These are phyloP conservation scores for Buathra laborator DNA, from an alignment of 2,888 invertebrate species.

Conservation along the genomic window DNA sequence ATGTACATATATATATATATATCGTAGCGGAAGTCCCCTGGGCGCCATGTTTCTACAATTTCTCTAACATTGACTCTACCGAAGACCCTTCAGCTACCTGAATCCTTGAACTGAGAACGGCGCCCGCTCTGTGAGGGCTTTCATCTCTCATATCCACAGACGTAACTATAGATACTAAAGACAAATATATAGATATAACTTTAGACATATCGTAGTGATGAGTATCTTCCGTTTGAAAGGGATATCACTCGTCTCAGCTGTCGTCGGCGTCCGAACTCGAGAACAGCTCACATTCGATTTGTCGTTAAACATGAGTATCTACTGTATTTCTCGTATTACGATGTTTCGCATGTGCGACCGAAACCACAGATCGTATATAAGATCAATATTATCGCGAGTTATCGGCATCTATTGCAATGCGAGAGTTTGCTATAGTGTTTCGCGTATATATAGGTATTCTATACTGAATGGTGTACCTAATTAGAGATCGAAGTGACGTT, in stretches of 20 bases:
- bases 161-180: neutral
- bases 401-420: neutral
- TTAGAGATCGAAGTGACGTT: neutral
- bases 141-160: neutral
- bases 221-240: neutral
- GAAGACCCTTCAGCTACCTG: neutral
- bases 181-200: too few species aligned
- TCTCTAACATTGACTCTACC: conserved; percentile 40
- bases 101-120: conserved; percentile 11
- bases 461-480: neutral
- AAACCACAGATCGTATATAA: neutral
- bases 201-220: neutral
- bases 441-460: neutral
- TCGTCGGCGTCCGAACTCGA: neutral
- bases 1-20: neutral
- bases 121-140: neutral
- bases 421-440: neutral
- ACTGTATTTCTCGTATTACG: too few species aligned
- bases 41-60: conserved; percentile 47
- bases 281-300: neutral
- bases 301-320: neutral
- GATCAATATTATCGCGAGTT: neutral
- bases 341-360: neutral
- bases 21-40: neutral
- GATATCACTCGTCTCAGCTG: neutral